Base-by-base conservation (phyloP, 2,888 invertebrate species). In the Trissolcus japonicus region DNA sequence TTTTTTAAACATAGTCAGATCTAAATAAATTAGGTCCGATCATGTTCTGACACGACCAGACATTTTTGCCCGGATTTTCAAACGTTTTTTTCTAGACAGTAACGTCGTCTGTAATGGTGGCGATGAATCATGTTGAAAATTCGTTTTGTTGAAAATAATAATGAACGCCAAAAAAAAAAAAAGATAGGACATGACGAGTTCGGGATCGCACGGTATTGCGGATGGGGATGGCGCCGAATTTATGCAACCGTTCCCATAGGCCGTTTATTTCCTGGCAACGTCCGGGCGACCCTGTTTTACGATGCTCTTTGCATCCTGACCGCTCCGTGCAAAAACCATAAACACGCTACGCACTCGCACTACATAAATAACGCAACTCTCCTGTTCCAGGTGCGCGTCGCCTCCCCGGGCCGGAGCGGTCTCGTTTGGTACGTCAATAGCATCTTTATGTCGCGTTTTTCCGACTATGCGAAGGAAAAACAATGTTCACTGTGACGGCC, bases 321-420 rank as follows among this genome's bases (percentile, higher is more conserved):
- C 68, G 80, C 76, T 71, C 76, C 78, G 65, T 69, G 80, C 62
- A 81, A 83, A 83, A 83, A 83, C 84, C 82, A 85, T 85, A 86
- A 86, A 86, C 83, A 85, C 82, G 81, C 80, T 80, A 78, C 76
- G 80, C 82, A 81, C 82, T 77, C 81, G 80, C 81, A 84, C 82
- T 84, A 80, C 83, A 85, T 85, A 86, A 85, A 86, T 86, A 86
- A 85, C 83, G 77, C 78, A 71, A 66, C 72, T 60, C 43, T 57
- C 68, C 69, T 21, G 75, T 46, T 74, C 55, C 74, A 67, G 74
- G 74, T 68, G 67, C 51, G 48, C 17, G 62, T 54, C 62, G 19
- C 29, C 40, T 29, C 29, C n/a, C 55, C 17, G 51, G 51, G 40
- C 54, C 43, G 21, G 48, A 35, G 13, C 41, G 25, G 51, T 11